Base-by-base conservation (phyloP, 2,888 invertebrate species). In the Bimastos eiseni region DNA sequence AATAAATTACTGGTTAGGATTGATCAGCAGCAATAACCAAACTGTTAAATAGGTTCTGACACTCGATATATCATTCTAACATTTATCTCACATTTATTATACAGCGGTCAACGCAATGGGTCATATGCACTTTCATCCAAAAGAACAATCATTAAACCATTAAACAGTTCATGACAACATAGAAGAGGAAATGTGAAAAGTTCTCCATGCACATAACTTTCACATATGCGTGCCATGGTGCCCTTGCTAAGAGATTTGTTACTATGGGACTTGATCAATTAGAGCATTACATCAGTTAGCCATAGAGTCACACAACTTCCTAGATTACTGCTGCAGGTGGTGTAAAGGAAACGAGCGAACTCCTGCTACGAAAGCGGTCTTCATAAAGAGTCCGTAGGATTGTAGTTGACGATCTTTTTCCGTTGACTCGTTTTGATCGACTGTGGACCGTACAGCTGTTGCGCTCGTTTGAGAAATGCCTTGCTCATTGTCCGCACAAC, bases 401-500 rank as follows among this genome's bases (percentile, higher is more conserved):
- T 34, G 86, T 86, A 86, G 36, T 86, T 33, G 86, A 86, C 17
- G 6, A 17, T n/a, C 86, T 86, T 86, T 86, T 33, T 34, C 86
- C n/a, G 86, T 24, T 86, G 89, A 30, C 44, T 89, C 11, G 44
- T 34, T 24, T 93, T 92, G 86, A 95, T 94, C 34, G 94, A 94
- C 34, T 94, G 94, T 21, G 94, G 93, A 49, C 99, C 99, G 95
- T 97, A 97, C 91, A 98, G 96, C 92, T 95, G 96, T 90, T 96
- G 96, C 0, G 98, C 98, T 95, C 99, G 97, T 92, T 96, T 96
- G 88, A 98, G 96, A 95, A 99, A 99, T 13, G 99, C 98, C 92
- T 96, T 96, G 94, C 99, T 98, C 98, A 98, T 99, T 95, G 98
- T 97, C 94, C 97, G 96, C n/a, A 98, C 98, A 88, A 99, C 97